phyloP scores from a whole-genome alignment of 2,797 vertebrate genomes.

The Tachyglossus aculeatus region DNA sequence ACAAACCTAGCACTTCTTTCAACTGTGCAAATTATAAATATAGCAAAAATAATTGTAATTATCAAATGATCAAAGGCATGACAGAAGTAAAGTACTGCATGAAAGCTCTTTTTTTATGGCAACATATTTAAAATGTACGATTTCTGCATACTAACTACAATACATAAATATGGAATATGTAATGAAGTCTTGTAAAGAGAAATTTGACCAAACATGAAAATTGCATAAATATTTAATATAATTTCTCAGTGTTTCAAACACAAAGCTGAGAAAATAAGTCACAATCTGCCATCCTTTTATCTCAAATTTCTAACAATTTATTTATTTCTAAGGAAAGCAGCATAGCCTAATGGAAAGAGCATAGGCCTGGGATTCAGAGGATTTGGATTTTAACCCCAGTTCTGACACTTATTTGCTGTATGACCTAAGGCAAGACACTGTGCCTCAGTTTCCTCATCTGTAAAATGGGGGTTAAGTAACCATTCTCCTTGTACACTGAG shows the following conservation, averaged over 20 bases:
- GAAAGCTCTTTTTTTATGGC: conserved; percentile 6
- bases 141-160: not conserved
- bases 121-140: not conserved
- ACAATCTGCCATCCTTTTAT: not conserved
- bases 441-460: not conserved
- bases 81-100: conserved; percentile 33
- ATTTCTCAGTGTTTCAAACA: not conserved
- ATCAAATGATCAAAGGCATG: conserved; percentile 25
- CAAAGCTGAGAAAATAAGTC: not conserved
- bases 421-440: not conserved
- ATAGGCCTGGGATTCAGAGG: not conserved
- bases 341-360: not conserved
- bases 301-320: not conserved
- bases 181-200: not conserved
- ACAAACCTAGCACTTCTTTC: conserved; percentile 45
- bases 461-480: not conserved
- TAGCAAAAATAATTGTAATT: conserved; percentile 25
- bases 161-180: not conserved
- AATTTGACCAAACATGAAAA: not conserved
- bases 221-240: not conserved
- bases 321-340: not conserved
- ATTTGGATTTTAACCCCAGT: not conserved
- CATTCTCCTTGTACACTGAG: too few species aligned
- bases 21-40: conserved; percentile 21
- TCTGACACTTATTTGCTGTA: not conserved